phyloP scores from a whole-genome alignment of 2,888 invertebrate species.

The Adelognathus sp. region DNA sequence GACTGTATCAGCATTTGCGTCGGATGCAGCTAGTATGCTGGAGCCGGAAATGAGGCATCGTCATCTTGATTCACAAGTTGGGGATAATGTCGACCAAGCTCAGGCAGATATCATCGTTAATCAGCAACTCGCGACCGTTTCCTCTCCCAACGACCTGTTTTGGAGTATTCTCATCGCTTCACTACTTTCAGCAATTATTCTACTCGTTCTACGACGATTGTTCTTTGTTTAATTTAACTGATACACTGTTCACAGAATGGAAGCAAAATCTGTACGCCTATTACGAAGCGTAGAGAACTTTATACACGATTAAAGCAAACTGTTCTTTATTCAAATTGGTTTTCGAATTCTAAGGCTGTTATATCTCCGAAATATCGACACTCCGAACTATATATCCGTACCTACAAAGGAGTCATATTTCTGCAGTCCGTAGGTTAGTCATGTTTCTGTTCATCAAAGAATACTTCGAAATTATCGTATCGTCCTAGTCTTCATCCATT shows the following conservation, averaged over 20 bases:
- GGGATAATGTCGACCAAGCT: conserved; percentile 69
- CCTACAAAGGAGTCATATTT: background rate
- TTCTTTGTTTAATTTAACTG: conserved; percentile 79
- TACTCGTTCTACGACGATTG: conserved; percentile 81
- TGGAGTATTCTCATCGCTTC: conserved; percentile 82
- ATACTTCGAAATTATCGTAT: conserved; percentile 5
- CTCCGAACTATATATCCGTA: background rate
- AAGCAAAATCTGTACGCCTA: conserved; percentile 58
- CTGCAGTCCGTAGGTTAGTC: background rate
- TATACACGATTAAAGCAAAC: conserved; percentile 61
- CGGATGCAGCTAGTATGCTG: conserved; percentile 53
- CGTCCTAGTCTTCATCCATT: conserved; percentile 27
- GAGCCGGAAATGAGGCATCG: conserved; percentile 73
- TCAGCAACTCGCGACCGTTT: conserved; percentile 74
- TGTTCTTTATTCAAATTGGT: background rate
- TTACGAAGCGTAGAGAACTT: conserved; percentile 68
- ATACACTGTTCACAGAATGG: conserved; percentile 4
- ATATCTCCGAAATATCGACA: conserved; percentile 1
- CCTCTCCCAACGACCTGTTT: conserved; percentile 81
- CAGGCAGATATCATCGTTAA: conserved; percentile 77
- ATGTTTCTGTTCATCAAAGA: background rate
- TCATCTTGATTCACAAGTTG: conserved; percentile 65
- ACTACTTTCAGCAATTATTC: conserved; percentile 80
- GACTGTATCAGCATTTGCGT: conserved; percentile 63
- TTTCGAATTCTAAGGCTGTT: conserved; percentile 6